Percentiles rank a stretch among this genome's conserved stretches.
These are phyloP conservation scores for Liasis olivaceus DNA, from an alignment of 2,797 vertebrate species.

Conservation along the genomic window DNA sequence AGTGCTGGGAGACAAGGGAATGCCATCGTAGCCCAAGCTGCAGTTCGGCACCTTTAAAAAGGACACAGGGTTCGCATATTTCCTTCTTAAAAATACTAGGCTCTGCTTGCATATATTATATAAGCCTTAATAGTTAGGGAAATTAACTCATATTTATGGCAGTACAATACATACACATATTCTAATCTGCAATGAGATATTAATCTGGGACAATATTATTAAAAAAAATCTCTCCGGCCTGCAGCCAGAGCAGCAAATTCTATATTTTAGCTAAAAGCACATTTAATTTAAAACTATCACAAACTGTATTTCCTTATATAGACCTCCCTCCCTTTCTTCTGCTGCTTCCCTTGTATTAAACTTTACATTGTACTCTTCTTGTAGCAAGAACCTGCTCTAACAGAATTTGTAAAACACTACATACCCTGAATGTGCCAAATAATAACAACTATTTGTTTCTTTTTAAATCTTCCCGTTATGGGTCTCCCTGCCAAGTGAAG, in stretches of 20 bases:
- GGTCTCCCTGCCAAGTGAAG: not conserved
- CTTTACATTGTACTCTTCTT: not conserved
- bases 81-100: no score
- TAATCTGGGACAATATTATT: not conserved
- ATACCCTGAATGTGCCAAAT: not conserved
- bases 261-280: not conserved
- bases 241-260: not conserved
- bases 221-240: not conserved
- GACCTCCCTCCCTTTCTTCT: not conserved
- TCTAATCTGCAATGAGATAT: not conserved
- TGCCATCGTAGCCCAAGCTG: no score
- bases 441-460: not conserved
- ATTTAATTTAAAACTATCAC: not conserved
- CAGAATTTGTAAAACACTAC: not conserved
- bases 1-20: no score
- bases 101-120: fast-evolving
- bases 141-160: not conserved
- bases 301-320: not conserved
- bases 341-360: not conserved
- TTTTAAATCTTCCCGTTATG: not conserved
- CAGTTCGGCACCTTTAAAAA: no score
- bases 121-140: not conserved
- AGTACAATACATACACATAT: not conserved
- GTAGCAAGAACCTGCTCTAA: not conserved
- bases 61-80: no score